phyloP scores from a whole-genome alignment of 2,797 vertebrate genomes.

The Danio tinwini region DNA sequence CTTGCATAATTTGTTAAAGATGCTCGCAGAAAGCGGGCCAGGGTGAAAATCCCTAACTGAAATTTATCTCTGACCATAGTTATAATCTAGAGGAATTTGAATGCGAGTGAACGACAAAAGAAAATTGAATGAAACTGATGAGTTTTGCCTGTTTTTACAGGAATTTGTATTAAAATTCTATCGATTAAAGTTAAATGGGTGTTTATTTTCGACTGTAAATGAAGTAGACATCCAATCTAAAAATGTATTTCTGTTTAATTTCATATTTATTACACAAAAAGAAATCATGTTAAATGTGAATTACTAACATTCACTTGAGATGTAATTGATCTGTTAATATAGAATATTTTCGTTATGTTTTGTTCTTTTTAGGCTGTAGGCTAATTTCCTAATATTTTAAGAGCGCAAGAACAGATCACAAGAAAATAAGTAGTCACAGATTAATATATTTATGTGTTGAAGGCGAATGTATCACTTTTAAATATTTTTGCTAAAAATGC shows the following conservation, averaged over 20 bases:
- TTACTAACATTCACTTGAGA: neutral
- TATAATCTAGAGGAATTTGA: slow-evolving; percentile 63
- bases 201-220: neutral
- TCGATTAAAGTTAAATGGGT: neutral
- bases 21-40: slow-evolving; percentile 69
- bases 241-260: slow-evolving; percentile 2
- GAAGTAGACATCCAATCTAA: neutral
- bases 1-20: slow-evolving; percentile 86
- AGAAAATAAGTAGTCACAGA: neutral
- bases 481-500: neutral
- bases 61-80: slow-evolving; percentile 73
- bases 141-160: slow-evolving; percentile 43
- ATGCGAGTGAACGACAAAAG: slow-evolving; percentile 35
- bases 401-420: neutral
- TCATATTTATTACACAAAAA: neutral
- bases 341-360: neutral
- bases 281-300: neutral
- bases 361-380: neutral
- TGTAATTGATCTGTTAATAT: neutral
- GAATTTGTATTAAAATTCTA: neutral
- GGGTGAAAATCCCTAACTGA: slow-evolving; percentile 69
- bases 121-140: slow-evolving; percentile 47
- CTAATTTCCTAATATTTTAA: neutral
- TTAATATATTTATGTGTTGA: neutral
- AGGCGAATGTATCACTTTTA: neutral